A percentile compares a stretch with the other conserved stretches of the same genome.
Conservation (phyloP, 2,113 vertebrate genomes). For the Athene noctua region DNA sequence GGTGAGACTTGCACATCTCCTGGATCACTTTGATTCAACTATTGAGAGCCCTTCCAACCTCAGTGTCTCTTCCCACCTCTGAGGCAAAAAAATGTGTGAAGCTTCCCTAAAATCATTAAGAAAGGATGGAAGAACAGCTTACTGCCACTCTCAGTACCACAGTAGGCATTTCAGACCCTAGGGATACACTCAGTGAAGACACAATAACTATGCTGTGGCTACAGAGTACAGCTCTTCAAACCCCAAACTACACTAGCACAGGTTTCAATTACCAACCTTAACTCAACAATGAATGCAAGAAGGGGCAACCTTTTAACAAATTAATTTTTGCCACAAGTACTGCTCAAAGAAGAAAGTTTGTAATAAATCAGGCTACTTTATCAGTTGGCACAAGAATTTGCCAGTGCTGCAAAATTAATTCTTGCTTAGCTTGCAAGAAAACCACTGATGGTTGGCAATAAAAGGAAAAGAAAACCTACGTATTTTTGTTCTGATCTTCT, state of each 20-base stretch:
- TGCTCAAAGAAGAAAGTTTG: not conserved
- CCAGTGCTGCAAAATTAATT: constrained; percentile 5
- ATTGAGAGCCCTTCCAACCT: not conserved
- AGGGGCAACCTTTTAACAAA: not conserved
- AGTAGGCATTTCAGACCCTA: not conserved
- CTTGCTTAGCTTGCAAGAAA: constrained; percentile 34
- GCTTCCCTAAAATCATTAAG: not conserved
- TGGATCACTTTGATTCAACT: not conserved
- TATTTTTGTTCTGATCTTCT: constrained; percentile 15
- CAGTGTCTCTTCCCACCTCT: not conserved
- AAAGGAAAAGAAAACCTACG: constrained; percentile 16
- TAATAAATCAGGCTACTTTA: constrained; percentile 33
- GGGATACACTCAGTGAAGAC: not conserved
- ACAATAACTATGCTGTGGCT: not conserved
- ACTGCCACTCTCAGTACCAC: not conserved
- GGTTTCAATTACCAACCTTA: not conserved
- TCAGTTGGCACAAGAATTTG: constrained; percentile 9
- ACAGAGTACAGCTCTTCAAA: not conserved
- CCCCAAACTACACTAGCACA: not conserved
- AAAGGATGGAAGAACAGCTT: not conserved
- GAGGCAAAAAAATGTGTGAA: not conserved
- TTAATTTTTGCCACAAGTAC: not conserved
- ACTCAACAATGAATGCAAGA: not conserved
- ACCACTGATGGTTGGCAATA: constrained; percentile 14
- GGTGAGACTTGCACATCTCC: not conserved